Base-by-base conservation (phyloP, 2,888 invertebrate genomes). In the Anodontia alba region DNA sequence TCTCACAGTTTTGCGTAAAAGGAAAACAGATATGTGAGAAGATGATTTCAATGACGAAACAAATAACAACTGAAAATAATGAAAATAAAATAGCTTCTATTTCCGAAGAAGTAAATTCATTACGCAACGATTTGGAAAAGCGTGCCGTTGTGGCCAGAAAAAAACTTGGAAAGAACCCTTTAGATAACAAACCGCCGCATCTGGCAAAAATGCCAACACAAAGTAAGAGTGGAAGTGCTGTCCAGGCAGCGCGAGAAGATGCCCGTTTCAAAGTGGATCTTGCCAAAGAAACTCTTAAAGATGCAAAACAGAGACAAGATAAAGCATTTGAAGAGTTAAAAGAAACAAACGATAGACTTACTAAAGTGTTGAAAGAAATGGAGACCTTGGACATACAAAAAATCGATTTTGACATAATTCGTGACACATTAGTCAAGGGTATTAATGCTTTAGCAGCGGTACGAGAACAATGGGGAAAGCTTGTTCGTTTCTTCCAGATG, bases 281-380 rank as follows among this genome's bases (percentile, higher is more conserved):
- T 36, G 67, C 67, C 5, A 67, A 67, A 67, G 67, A 67, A 67
- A 33, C 67, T 3, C 38, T 67, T n/a, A 67, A 67, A 36, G 67
- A 67, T 67, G 31, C 67, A n/a, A 67, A 36, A 36, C 10, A n/a
- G 12, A 29, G 67, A 67, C 67, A 67, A 12, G 67, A 67, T 36
- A 29, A 67, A 38, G 36, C 67, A 15, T 8, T 3, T 10, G 36
- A 67, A 36, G 67, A 67, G 29, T 3, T 33, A 12, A 33, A n/a
- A 23, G 36, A 8, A 36, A 15, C 36, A 2, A 67, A 67, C 36
- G 67, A 67, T 12, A 67, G 38, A 36, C 67, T 67, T 67, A 67
- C 38, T 7, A 33, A 67, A 31, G 36, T 67, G 23, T 17, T 67
- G 8, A 67, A 33, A 17, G 67, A 67, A 36, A 33, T 67, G 67